phyloP scores from a whole-genome alignment of 1,140 invertebrate species.

The Eulimnadia texana region DNA sequence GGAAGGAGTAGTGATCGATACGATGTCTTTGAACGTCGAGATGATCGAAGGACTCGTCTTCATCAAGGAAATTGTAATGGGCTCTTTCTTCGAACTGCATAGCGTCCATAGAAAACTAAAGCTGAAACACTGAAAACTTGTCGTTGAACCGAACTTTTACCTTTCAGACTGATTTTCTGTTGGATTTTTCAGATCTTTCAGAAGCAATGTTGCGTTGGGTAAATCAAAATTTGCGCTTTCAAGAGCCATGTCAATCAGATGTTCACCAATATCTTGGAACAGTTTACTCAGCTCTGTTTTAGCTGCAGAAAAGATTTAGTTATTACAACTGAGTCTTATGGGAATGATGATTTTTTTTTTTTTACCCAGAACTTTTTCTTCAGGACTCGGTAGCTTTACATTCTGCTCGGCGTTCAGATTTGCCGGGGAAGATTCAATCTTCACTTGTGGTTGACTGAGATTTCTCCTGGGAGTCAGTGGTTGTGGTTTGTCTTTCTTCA shows the following conservation, averaged over 20 bases:
- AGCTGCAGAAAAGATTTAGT: too few relatives aligned
- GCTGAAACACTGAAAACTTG: background rate
- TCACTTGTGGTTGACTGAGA: conserved; percentile 50
- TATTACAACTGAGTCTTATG: conserved; percentile 23
- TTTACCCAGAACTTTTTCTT: conserved; percentile 1
- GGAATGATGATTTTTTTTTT: background rate
- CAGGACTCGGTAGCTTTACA: conserved; percentile 9
- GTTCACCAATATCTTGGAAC: conserved; percentile 56
- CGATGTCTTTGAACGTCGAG: conserved; percentile 7
- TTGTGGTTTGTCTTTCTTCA: conserved; percentile 46
- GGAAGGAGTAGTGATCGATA: background rate
- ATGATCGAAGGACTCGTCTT: conserved; percentile 1
- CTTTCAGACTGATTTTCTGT: background rate
- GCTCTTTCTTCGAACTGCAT: background rate
- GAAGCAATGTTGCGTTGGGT: background rate
- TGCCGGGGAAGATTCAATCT: conserved; percentile 23
- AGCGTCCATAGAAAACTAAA: background rate
- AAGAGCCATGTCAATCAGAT: conserved; percentile 64
- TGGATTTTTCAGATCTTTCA: background rate
- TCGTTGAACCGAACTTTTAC: background rate
- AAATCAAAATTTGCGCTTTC: conserved; percentile 69
- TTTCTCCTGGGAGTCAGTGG: conserved; percentile 21
- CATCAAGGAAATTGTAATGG: background rate
- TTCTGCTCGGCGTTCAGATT: conserved; percentile 10
- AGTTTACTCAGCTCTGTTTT: conserved; percentile 53